Conservation (phyloP, 2,888 invertebrate species). For the Eledona agricola region DNA sequence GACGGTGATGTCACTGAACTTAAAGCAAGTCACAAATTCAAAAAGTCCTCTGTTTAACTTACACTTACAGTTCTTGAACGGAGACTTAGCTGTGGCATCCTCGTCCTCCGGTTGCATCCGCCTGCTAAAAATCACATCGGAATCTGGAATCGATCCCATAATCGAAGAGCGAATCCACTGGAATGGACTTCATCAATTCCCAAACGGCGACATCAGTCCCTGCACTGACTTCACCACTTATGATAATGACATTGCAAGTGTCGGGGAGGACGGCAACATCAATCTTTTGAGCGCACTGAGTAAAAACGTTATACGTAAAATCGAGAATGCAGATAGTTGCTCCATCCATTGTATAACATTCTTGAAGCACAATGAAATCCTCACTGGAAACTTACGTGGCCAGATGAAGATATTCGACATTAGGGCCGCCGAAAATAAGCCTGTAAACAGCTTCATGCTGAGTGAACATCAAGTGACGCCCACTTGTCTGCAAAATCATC, state of each 20-base stretch:
- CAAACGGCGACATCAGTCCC: slow-evolving; percentile 67
- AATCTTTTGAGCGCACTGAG: slow-evolving; percentile 67
- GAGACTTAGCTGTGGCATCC: slow-evolving; percentile 73
- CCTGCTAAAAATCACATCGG: slow-evolving; percentile 70
- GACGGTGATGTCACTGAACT: slow-evolving; percentile 83
- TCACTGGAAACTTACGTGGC: slow-evolving; percentile 87
- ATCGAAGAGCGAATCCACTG: slow-evolving; percentile 71
- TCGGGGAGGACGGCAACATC: slow-evolving; percentile 85
- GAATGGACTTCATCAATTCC: slow-evolving; percentile 73
- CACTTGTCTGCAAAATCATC: slow-evolving; percentile 82
- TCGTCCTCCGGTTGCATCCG: slow-evolving; percentile 74
- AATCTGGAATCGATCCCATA: slow-evolving; percentile 67
- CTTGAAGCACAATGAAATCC: slow-evolving; percentile 75
- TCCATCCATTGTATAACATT: slow-evolving; percentile 80
- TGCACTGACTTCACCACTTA: slow-evolving; percentile 81
- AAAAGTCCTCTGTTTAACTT: slow-evolving; percentile 14
- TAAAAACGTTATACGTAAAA: slow-evolving; percentile 62
- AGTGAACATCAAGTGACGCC: slow-evolving; percentile 79
- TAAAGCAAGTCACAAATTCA: slow-evolving; percentile 62
- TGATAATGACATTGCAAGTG: slow-evolving; percentile 81
- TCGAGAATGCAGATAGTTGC: slow-evolving; percentile 83
- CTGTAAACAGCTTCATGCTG: slow-evolving; percentile 76
- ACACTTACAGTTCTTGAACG: slow-evolving; percentile 70
- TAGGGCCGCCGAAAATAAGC: slow-evolving; percentile 70
- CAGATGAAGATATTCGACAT: slow-evolving; percentile 92